Percentiles rank a stretch among this genome's conserved stretches.
phyloP scores from a whole-genome alignment of 2,113 vertebrate species.

The Artemisiospiza belli region DNA sequence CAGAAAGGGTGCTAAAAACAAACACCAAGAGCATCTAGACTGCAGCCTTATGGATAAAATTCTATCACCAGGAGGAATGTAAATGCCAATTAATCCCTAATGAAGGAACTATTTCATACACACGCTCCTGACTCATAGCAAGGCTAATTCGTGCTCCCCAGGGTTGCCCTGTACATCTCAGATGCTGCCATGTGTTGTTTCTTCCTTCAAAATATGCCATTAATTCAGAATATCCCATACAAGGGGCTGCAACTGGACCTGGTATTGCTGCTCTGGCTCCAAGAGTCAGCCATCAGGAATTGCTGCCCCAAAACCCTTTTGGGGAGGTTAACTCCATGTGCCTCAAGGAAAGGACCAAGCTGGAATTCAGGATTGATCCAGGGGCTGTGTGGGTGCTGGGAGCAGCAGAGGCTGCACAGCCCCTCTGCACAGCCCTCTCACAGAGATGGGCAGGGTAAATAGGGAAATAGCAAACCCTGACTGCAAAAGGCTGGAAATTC shows the following conservation, averaged over 20 bases:
- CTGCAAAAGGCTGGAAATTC: slow-evolving; percentile 70
- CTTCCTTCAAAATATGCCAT: not conserved
- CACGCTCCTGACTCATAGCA: not conserved
- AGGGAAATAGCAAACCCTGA: slow-evolving; percentile 55
- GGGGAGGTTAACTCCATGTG: not conserved
- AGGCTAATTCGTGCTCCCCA: not conserved
- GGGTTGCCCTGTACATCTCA: not conserved
- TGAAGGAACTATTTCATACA: not conserved
- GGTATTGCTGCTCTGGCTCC: not conserved
- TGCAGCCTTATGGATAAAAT: not conserved
- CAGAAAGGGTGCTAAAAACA: not conserved
- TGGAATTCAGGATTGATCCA: not conserved
- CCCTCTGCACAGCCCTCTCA: not conserved
- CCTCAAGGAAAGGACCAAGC: not conserved
- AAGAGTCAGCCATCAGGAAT: not conserved
- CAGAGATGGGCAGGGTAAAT: not conserved
- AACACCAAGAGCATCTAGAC: not conserved
- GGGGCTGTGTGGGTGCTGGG: not conserved
- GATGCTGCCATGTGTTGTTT: not conserved
- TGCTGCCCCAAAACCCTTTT: not conserved
- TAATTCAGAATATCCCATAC: not conserved
- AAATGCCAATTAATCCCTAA: not conserved
- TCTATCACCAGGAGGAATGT: not conserved
- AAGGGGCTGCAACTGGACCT: not conserved
- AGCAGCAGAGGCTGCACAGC: not conserved